A percentile compares a stretch with the other conserved stretches of the same genome.
Conservation (phyloP, 2,113 vertebrate species). For the Beaufortia kweichowensis region DNA sequence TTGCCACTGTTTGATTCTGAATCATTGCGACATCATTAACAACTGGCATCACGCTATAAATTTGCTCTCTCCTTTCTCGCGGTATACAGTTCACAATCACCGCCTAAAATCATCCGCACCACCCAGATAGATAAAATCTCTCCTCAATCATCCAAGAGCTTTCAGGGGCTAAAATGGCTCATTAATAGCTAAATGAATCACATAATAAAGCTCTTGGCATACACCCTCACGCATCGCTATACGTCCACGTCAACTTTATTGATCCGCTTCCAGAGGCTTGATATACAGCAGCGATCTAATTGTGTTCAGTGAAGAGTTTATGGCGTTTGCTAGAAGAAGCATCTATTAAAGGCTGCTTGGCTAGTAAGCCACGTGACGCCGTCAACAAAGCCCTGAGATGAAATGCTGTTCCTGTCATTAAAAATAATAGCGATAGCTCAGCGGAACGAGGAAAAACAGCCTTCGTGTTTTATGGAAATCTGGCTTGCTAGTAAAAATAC, state of each 20-base stretch:
- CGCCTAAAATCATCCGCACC: conserved; percentile 34
- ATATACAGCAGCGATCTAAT: conserved; percentile 72
- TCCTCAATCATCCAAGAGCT: conserved; percentile 64
- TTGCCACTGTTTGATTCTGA: conserved; percentile 4
- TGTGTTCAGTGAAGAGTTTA: conserved; percentile 70
- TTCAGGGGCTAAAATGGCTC: conserved; percentile 69
- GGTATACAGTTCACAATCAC: conserved; percentile 5
- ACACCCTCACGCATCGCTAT: conserved; percentile 51
- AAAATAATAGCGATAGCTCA: conserved; percentile 54
- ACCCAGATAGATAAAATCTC: conserved; percentile 60
- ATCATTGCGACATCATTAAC: conserved; percentile 1
- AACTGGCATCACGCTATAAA: not conserved
- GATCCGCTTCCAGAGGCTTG: conserved; percentile 65
- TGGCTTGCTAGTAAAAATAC: not conserved
- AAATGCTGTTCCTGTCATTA: conserved; percentile 55
- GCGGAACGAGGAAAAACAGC: conserved; percentile 33
- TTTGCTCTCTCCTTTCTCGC: not conserved
- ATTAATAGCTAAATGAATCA: conserved; percentile 77
- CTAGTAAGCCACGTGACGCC: conserved; percentile 52
- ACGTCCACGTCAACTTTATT: conserved; percentile 69
- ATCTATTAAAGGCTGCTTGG: conserved; percentile 62
- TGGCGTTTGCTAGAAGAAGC: conserved; percentile 62
- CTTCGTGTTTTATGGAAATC: conserved; percentile 8
- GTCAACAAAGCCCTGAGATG: conserved; percentile 48
- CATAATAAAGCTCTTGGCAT: conserved; percentile 64